Evolutionary conservation across 2,113 vertebrate species (phyloP).

Genomic region (Poicephalus meyeri): DNA sequence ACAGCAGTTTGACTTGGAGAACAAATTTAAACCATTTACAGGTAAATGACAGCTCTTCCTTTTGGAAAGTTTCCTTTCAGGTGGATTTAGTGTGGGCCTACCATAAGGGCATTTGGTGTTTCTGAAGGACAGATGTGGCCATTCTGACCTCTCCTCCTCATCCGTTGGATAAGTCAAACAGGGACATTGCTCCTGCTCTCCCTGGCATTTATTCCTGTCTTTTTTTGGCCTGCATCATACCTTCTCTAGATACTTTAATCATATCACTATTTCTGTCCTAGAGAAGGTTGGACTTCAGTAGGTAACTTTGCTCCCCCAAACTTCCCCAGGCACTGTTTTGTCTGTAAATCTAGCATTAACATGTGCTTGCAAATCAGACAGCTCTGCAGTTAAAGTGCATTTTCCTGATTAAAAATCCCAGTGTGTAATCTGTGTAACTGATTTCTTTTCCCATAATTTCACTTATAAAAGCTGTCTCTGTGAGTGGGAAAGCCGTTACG

Average conservation of each 20-base stretch:
- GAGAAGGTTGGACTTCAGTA: neutral
- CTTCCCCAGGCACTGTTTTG: neutral
- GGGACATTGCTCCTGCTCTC: neutral
- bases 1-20: constrained; percentile 96
- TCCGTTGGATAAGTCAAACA: neutral
- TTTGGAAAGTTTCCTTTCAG: neutral
- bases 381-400: neutral
- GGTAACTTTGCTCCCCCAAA: neutral
- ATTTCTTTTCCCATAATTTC: neutral
- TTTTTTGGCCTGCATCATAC: neutral
- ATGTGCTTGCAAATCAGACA: neutral
- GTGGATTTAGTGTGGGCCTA: neutral
- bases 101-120: neutral
- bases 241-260: neutral
- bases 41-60: constrained; percentile 65
- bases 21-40: constrained; percentile 94
- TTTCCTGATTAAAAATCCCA: neutral
- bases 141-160: neutral
- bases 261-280: neutral
- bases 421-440: neutral
- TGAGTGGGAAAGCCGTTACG: neutral
- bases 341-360: neutral
- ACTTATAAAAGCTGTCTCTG: neutral
- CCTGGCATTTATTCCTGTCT: neutral
- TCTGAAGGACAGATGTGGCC: neutral